Evolutionary conservation across 2,113 vertebrate species (phyloP), one percentile per base, ranked within the genome.

Genomic region (Tachysurus fulvidraco): DNA sequence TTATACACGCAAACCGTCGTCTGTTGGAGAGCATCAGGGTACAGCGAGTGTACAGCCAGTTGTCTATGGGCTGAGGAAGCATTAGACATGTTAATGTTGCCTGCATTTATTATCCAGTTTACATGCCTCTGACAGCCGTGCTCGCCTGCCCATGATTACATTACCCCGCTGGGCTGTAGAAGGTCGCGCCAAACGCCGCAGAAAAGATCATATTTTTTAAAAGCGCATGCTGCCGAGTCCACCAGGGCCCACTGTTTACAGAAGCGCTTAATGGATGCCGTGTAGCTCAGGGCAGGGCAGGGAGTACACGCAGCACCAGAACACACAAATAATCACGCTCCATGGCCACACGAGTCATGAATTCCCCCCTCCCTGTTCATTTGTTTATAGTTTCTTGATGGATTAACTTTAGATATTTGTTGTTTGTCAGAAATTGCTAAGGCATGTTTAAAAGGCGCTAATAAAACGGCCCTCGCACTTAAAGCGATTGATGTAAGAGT

Each of bases 31-130:
- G 46, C 12, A 28, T 88, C 81, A 69, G 87, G 44, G 1, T 67
- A 86, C 59, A 88, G 93, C 93, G 94, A 95, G 93, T 93, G 93
- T 93, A 91, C 91, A 91, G 91, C 92, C 92, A 93, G 94, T 94
- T 93, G 93, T 92, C 91, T 91, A 89, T 91, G 90, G 14, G 60
- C 64, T 16, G 11, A 1, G 28, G 87, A 71, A 69, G 64, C 30
- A 83, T 87, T 52, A 67, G 88, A 86, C 84, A 83, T 71, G 84
- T 79, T 86, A 88, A 86, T 84, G 84, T 86, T 52, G 77, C 77
- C 67, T 77, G 85, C 85, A 87, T 85, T 83, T 89, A 86, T 87
- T 84, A 84, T 46, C 59, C 65, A 87, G 65, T 84, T 86, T 87
- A 81, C 82, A 76, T 83, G 41, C 30, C 60, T 86, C 52, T 88